Evolutionary conservation across 2,888 invertebrate species (phyloP), one percentile per base, ranked within the genome.

Genomic region (Chloroclysta siterata): DNA sequence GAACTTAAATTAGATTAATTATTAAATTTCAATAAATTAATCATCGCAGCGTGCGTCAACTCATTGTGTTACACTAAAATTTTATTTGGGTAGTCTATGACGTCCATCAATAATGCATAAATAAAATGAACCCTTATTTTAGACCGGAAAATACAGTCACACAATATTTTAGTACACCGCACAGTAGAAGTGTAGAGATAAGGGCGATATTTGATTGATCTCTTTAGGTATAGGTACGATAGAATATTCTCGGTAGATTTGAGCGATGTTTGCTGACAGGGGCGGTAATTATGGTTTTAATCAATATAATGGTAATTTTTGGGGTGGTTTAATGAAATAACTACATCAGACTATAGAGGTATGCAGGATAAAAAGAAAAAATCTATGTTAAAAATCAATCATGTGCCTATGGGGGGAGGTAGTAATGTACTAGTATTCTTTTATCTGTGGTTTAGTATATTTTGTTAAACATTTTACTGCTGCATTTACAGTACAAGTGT

Each of bases 71-170:
- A 55, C 15, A 50, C 50, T 14, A 14, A n/a, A 48, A 56, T 55
- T 14, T 14, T 17, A 47, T 29, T 44, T 44, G 33, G 22, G 10
- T 22, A 39, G 7, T 72, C 74, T 28, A 66, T 65, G 70, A 71
- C 75, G 80, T 80, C 81, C 79, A 77, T 81, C 78, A 77, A 72
- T 70, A 73, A 72, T 72, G 75, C 74, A 74, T 70, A 55, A 6
- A 15, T 6, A 6, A 33, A 10, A 14, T 63, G 69, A 57, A 61
- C 46, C 68, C 69, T 56, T 44, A 65, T 63, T 36, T 48, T 46
- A 46, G 46, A 17, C 46, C 46, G 46, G 46, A 46, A 15, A 14
- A 15, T 39, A 52, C 39, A 55, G 47, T 14, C 55, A 47, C 39
- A 55, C 17, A 44, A 13, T 17, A 39, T 7, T 29, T 22, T 46